Conservation (phyloP, 2,797 vertebrate genomes). For the Phalloptychus januarius region DNA sequence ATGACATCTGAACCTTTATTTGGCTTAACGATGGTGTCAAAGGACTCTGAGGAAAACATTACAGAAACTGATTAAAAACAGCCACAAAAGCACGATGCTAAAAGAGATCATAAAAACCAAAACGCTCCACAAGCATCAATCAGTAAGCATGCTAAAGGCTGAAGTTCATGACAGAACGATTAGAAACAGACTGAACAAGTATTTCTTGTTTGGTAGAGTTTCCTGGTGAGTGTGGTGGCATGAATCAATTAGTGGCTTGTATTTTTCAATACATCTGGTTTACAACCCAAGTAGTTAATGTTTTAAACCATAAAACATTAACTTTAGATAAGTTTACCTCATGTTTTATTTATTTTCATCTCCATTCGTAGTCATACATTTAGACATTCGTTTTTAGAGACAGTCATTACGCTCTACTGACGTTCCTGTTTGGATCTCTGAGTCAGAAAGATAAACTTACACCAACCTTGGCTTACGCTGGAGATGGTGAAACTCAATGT, state of each 20-base stretch:
- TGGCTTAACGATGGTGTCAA: constrained; percentile 44
- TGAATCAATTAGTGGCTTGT: not conserved
- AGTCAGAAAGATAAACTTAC: not conserved
- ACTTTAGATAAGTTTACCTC: not conserved
- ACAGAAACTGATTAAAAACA: not conserved
- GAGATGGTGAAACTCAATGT: not conserved
- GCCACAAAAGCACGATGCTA: not conserved
- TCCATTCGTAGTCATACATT: not conserved
- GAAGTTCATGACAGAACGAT: too few relatives aligned
- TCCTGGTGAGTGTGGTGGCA: not conserved
- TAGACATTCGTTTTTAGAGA: not conserved
- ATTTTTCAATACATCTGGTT: not conserved
- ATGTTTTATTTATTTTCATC: not conserved
- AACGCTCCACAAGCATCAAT: not conserved
- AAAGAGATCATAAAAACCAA: not conserved
- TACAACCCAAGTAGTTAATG: not conserved
- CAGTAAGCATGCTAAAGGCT: not conserved
- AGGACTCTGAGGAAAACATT: constrained; percentile 53
- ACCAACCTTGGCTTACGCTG: not conserved
- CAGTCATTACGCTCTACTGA: not conserved
- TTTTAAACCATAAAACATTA: not conserved
- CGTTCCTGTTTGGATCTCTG: not conserved
- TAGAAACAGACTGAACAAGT: not conserved
- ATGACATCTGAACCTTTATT: constrained; percentile 49
- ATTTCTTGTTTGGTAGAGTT: not conserved